Evolutionary conservation across 2,888 invertebrate species (phyloP), one percentile per base, ranked within the genome.

Genomic region (Trissoscelio sp.): DNA sequence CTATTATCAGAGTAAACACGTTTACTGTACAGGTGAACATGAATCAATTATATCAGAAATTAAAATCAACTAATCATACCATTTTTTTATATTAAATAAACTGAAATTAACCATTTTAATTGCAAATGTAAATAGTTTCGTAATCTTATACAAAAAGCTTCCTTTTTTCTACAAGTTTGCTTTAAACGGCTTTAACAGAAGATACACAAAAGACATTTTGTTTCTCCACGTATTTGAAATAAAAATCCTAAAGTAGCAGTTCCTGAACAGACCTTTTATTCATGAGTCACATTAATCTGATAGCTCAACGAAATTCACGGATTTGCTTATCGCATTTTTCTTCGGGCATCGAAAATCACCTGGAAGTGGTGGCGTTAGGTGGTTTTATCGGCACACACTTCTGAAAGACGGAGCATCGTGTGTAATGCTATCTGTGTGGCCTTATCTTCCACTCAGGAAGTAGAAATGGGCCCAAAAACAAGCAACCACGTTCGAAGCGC

Each of bases 391-490:
- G 34, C 20, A 64, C 7, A 64, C 42, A 55, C 64, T 24, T 51
- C 37, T 53, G 22, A 34, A 39, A 64, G 70, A 31, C 51, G 34
- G 37, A 14, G 31, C 42, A n/a, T 28, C 55, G 69, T 70, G 28
- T 58, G 53, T 70, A 70, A 48, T 28, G 70, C 42, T 80, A 80
- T 80, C 75, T 58, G 66, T 24, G 28, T 46, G 51, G 66, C 64
- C 51, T 80, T 70, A 75, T 77, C 77, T 70, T 55, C 55, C 24
- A 31, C 58, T 24, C 64, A 72, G 75, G 75, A 75, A 80, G 75
- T 70, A 55, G 62, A 67, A 72, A 75, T 12, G 39, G 67, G 55
- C 73, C 73, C 66, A 77, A 81, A 81, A 81, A 81, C 81, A 67
- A 81, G 81, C 80, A 53, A 57, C 62, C 51, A 51, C 42, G 77